Conservation (phyloP, 2,113 vertebrate species). For the Hemibagrus wyckioides region DNA sequence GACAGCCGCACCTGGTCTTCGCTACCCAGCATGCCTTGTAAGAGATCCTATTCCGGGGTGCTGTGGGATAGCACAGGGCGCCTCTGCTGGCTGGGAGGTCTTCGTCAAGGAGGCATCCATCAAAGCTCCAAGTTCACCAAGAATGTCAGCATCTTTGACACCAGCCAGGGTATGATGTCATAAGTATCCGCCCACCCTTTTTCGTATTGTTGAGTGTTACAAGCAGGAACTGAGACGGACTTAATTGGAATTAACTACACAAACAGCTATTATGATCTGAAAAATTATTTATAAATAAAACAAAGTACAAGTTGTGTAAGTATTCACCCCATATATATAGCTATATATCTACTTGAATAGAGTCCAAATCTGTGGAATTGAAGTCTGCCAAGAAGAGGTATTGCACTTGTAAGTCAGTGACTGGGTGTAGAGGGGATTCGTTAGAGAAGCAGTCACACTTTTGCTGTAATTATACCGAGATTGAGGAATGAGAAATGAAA, state of each 20-base stretch:
- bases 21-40: conserved; percentile 88
- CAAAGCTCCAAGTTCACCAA: conserved; percentile 95
- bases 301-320: neutral
- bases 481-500: neutral
- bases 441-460: neutral
- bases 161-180: conserved; percentile 81
- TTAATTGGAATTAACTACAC: neutral
- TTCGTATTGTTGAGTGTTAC: neutral
- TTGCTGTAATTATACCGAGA: neutral
- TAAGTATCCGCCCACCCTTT: neutral
- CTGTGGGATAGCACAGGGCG: conserved; percentile 78
- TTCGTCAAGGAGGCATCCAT: conserved; percentile 89
- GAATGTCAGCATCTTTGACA: conserved; percentile 90
- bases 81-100: conserved; percentile 90
- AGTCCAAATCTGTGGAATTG: neutral
- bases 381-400: neutral
- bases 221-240: neutral
- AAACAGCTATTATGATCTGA: neutral
- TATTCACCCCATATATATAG: neutral
- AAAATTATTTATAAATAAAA: neutral
- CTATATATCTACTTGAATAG: neutral
- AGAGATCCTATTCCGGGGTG: conserved; percentile 89
- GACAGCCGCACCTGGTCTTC: conserved; percentile 86
- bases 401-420: neutral
- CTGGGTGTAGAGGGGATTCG: neutral